A percentile compares a stretch with the other conserved stretches of the same genome.
Conservation (phyloP, 2,888 invertebrate species). For the Ctenicera cuprea region DNA sequence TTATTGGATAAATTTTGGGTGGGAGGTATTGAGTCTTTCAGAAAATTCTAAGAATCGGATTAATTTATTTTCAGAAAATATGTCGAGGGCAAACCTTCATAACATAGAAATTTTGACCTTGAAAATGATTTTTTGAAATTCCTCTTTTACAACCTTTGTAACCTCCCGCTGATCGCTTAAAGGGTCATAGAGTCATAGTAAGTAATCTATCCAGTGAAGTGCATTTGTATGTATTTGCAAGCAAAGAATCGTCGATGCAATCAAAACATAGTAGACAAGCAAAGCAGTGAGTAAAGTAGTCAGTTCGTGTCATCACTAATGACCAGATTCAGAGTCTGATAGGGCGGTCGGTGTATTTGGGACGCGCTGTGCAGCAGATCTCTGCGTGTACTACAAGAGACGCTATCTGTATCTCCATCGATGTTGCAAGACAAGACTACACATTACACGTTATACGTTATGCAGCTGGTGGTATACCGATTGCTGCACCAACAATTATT, state of each 20-base stretch:
- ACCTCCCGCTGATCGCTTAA: too few relatives aligned
- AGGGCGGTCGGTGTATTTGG: conserved; percentile 53
- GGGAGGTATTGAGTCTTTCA: too few relatives aligned
- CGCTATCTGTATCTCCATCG: conserved; percentile 44
- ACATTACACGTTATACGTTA: conserved; percentile 31
- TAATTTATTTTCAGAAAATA: too few relatives aligned
- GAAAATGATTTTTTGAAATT: too few relatives aligned
- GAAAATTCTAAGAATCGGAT: too few relatives aligned
- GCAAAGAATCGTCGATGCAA: conserved; percentile 31
- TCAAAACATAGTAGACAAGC: conserved; percentile 31
- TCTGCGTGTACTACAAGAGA: conserved; percentile 46
- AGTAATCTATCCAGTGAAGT: not conserved
- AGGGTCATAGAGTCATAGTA: not conserved
- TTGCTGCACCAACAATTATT: conserved; percentile 24
- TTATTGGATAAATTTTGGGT: too few relatives aligned
- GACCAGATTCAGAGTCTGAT: conserved; percentile 57
- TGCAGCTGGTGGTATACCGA: conserved; percentile 31
- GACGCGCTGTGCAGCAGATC: conserved; percentile 51
- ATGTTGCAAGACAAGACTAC: conserved; percentile 47
- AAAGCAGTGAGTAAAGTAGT: conserved; percentile 55
- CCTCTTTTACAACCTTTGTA: too few relatives aligned
- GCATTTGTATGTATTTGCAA: conserved; percentile 16
- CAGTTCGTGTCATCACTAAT: conserved; percentile 60
- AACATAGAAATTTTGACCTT: too few relatives aligned
- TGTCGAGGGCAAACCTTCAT: too few relatives aligned